Conservation (phyloP, 2,113 vertebrate species). For the Orientallactaga bullata region DNA sequence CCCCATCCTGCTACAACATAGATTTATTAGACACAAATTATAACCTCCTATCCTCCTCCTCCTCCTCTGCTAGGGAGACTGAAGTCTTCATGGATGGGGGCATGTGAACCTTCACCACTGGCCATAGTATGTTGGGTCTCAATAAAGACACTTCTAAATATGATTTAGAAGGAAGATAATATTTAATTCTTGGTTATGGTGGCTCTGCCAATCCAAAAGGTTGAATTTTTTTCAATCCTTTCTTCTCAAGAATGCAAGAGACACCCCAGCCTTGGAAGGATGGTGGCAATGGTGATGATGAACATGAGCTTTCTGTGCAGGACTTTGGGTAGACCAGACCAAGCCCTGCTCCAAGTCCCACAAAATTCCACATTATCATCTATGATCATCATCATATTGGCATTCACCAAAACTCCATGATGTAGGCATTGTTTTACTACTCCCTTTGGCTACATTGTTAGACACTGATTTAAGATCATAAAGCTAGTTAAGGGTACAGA, state of each 20-base stretch:
- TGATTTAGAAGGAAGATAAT: background rate
- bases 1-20: background rate
- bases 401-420: background rate
- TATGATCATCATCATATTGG: background rate
- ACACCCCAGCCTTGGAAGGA: background rate
- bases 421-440: background rate
- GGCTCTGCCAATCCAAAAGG: background rate
- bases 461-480: background rate
- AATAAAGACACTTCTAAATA: background rate
- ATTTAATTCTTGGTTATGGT: background rate
- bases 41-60: background rate
- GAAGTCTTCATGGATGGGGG: background rate
- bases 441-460: background rate
- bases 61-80: background rate
- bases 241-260: background rate
- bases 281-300: background rate
- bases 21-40: background rate
- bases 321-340: background rate
- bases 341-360: background rate
- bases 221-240: background rate
- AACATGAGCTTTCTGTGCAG: background rate
- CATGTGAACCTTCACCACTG: background rate
- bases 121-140: background rate
- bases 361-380: background rate
- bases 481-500: background rate